Evolutionary conservation across 2,888 invertebrate species (phyloP).

Genomic region (Lasioglossum lativentre): DNA sequence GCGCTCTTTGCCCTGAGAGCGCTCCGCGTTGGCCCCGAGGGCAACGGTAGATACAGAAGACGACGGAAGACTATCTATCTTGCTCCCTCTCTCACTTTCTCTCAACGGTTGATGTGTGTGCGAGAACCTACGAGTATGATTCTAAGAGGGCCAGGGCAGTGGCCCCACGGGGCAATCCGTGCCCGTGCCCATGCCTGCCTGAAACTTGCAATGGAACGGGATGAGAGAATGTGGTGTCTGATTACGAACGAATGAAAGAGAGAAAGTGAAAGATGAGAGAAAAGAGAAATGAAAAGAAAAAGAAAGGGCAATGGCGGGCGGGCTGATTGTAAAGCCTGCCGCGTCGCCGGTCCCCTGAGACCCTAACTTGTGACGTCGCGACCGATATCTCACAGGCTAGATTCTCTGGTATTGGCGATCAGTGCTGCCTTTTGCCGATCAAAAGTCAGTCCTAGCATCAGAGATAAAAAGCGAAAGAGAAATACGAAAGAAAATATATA

Average conservation of each 20-base stretch:
- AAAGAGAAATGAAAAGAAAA: slow-evolving; percentile 9
- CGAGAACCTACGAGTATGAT: neutral
- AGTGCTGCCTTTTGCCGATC: slow-evolving; percentile 84
- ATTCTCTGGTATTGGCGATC: slow-evolving; percentile 89
- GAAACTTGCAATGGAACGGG: neutral
- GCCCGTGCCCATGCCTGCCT: neutral
- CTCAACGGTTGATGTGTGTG: neutral
- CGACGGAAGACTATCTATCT: neutral
- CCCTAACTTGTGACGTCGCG: slow-evolving; percentile 91
- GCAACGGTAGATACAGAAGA: neutral
- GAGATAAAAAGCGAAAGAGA: slow-evolving; percentile 62
- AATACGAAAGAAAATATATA: neutral
- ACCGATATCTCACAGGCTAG: slow-evolving; percentile 89
- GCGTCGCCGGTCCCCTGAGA: slow-evolving; percentile 91
- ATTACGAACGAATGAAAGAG: slow-evolving; percentile 27
- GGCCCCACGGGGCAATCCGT: neutral
- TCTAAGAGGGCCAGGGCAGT: neutral
- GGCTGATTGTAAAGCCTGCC: slow-evolving; percentile 84
- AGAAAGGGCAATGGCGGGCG: slow-evolving; percentile 78
- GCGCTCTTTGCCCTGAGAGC: neutral
- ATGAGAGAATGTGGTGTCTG: neutral
- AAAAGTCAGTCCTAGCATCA: slow-evolving; percentile 78
- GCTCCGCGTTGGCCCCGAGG: neutral
- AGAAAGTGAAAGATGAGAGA: slow-evolving; percentile 54
- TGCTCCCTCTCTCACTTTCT: neutral